Base-by-base conservation (phyloP, 2,113 vertebrate genomes). In the Mesoclemmys tuberculata region DNA sequence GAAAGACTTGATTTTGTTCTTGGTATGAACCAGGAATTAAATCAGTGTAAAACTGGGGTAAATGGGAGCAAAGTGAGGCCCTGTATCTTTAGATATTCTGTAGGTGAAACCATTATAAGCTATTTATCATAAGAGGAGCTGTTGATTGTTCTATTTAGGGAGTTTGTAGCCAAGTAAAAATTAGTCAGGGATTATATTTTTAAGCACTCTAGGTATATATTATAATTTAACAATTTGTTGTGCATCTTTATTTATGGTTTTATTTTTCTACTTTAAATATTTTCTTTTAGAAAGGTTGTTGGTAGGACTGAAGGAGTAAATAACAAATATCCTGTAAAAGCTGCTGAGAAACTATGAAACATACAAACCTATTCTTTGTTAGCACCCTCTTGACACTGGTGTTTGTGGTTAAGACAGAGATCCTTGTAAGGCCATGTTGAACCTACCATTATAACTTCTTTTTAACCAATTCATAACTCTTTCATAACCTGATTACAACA, bases 401-500 rank as follows among this genome's bases (percentile, higher is more conserved):
- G 68, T 58, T 84, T 31, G 35, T 84, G 80, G 48, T 74, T 93
- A 58, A 26, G 68, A 52, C 44, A 44, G 41, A 4, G 38, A 26
- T 26, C 19, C 12, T 75, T 75, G 18, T 8, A 68, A n/a, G 18
- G 35, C 35, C 8, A 4, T 5, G 7, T 68, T 31, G 8, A 19
- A 16, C 31, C 64, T n/a, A 68, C 35, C 35, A 68, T 68, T 68
- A 68, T 68, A 68, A 68, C 64, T n/a, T 68, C 8, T 68, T 68
- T 68, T 68, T 68, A 68, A 68, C 35, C 18, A n/a, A 71, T 26
- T 94, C 86, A 41, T 55, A 58, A 61, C 4, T 84, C 64, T 91
- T 91, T 58, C 24, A 56, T 95, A 80, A 68, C 95, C 93, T 93
- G 75, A 61, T 93, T 94, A 64, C 80, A 80, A 1, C 61, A 71